Evolutionary conservation across 2,113 vertebrate species (phyloP).

Genomic region (Synodontis membranacea): DNA sequence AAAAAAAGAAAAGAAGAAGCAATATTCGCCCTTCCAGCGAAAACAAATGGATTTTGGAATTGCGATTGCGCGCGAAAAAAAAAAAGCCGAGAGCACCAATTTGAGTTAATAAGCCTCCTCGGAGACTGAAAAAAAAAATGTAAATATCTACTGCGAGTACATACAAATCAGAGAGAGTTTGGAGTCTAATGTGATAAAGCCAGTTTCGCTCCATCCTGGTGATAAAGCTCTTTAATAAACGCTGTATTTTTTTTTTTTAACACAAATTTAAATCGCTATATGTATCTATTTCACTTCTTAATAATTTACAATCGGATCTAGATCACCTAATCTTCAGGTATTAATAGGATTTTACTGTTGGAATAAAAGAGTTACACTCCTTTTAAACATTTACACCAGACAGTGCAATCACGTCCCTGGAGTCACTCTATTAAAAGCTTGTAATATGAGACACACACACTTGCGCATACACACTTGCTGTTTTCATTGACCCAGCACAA

Average conservation of each 20-base stretch:
- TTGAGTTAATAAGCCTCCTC: background rate
- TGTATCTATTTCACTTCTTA: background rate
- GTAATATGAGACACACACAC: slow-evolving; percentile 17
- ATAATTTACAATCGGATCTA: background rate
- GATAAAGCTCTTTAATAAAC: background rate
- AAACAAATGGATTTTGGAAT: background rate
- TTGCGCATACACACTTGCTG: slow-evolving; percentile 18
- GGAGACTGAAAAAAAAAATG: background rate
- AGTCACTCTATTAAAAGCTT: slow-evolving; percentile 27
- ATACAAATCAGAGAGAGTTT: too few relatives aligned
- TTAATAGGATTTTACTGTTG: slow-evolving; percentile 6
- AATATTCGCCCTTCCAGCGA: background rate
- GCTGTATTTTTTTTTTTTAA: background rate
- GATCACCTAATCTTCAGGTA: background rate
- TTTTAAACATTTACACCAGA: slow-evolving; percentile 14
- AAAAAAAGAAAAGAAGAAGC: too few relatives aligned
- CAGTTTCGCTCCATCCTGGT: background rate
- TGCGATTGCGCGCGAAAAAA: slow-evolving; percentile 5
- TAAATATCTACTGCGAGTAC: background rate
- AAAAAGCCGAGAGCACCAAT: background rate
- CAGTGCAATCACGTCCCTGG: slow-evolving; percentile 1
- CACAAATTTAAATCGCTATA: background rate
- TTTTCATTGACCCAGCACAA: slow-evolving; percentile 20
- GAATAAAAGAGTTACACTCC: background rate
- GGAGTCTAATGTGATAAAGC: background rate